phyloP scores from a whole-genome alignment of 2,888 invertebrate genomes.

The Drosophila meridionalis region DNA sequence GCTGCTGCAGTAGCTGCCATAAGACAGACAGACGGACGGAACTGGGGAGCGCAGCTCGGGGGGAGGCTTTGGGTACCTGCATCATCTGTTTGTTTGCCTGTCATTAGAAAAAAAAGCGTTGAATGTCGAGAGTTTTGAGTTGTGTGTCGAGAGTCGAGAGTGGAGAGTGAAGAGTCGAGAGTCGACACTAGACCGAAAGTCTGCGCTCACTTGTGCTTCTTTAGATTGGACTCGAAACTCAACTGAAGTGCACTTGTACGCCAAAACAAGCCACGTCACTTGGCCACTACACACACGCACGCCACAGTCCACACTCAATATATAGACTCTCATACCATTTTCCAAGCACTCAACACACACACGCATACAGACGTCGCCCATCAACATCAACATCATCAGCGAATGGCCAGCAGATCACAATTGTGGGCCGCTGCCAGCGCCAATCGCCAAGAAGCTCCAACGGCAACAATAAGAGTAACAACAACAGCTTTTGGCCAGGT shows the following conservation, averaged over 20 bases:
- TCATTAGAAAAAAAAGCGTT: constrained; percentile 74
- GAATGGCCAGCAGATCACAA: constrained; percentile 59
- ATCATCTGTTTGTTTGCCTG: constrained; percentile 78
- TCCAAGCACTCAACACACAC: constrained; percentile 41
- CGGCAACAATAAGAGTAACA: constrained; percentile 44
- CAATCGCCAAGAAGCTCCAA: constrained; percentile 53
- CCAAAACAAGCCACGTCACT: constrained; percentile 80
- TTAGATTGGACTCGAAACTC: constrained; percentile 80
- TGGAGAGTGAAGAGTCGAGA: constrained; percentile 38
- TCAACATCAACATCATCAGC: constrained; percentile 38
- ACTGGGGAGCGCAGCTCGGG: background rate
- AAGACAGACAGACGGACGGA: constrained; percentile 33
- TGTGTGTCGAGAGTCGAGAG: constrained; percentile 39
- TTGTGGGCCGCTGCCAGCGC: constrained; percentile 54
- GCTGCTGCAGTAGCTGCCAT: constrained; percentile 57
- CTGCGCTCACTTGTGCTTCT: constrained; percentile 78
- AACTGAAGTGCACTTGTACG: constrained; percentile 79
- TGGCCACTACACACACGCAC: constrained; percentile 64
- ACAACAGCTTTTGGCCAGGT: constrained; percentile 45
- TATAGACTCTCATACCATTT: constrained; percentile 46
- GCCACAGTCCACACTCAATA: constrained; percentile 16
- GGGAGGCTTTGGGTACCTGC: constrained; percentile 46
- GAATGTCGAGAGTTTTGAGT: constrained; percentile 59
- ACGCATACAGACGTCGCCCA: constrained; percentile 35
- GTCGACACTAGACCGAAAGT: constrained; percentile 79